Base-by-base conservation (phyloP, 2,113 vertebrate species). In the Cheilinus undulatus region DNA sequence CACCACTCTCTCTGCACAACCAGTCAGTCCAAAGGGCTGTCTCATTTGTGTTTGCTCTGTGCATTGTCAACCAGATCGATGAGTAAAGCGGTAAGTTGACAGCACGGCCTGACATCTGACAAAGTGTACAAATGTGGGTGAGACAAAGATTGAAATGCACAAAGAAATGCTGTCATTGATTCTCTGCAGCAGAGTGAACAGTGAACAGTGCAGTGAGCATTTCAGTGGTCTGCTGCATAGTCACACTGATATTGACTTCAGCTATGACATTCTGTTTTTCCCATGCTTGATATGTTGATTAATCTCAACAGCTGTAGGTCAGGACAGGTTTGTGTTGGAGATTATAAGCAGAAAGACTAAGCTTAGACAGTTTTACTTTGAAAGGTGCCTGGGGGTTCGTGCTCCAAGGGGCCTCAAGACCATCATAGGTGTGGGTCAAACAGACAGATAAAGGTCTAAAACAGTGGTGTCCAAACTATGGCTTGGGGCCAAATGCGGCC, bases 1-100 rank as follows among this genome's bases (percentile, higher is more conserved):
- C 43, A 30, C 19, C 15, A 32, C 43, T 46, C 14, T 53, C 36
- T 56, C 57, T 22, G 61, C 17, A 17, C 49, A 45, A n/a, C 26
- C 42, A 36, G 4, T 50, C 51, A 26, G 59, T 76, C 36, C 54
- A 68, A 68, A 73, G 77, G 60, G 5, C 38, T 3, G 10, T 52
- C 10, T 34, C 12, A 32, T 1, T 5, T 30, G 11, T 66, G 49
- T 70, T 73, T 58, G 49, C 57, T 51, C 17, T 65, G 30, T 27
- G 42, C 40, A 14, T 69, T 75, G 60, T 68, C 45, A 51, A 59
- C 46, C 26, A 11, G 23, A 68, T 58, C 60, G 0, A 70, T 54
- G n/a, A 10, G 5, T 48, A n/a, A 69, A 5, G 34, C 73, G n/a
- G 7, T 17, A 73, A 22, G 34, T 36, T 46, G 34, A 69, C 42